Evolutionary conservation across 2,113 vertebrate species (phyloP), one percentile per base, ranked within the genome.

Genomic region (Megalops atlanticus): DNA sequence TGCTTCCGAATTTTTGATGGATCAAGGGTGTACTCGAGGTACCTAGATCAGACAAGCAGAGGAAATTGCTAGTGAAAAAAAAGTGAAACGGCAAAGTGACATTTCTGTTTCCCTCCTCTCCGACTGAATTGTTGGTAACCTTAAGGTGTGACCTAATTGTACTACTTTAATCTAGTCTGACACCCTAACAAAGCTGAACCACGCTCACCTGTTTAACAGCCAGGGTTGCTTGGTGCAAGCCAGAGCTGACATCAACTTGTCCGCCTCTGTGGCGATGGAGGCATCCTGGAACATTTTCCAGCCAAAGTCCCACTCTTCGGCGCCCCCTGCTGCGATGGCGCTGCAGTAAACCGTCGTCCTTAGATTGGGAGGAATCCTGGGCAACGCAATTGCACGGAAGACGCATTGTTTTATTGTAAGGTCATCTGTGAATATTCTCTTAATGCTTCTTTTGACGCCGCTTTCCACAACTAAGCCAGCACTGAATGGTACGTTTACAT

Each of bases 261-360:
- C 95, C 0, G 93, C 95, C 85, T 98, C 97, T 0, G 92, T 95
- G 0, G 96, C 94, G 0, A 96, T 84, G 0, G 84, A 35, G 14
- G 96, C 91, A 0, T n/a, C 76, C 0, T 0, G 38, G 82, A 96
- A 96, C 92, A 93, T 91, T 0, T 2, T 0, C 97, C 96, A 98
- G 79, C 88, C 88, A 47, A 98, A 98, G 6, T 95, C 0, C 97
- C 97, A 98, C 85, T 95, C 94, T 0, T 7, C 41, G 76, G 85
- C 84, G 0, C 88, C 91, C 0, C 96, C 97, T 0, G 85, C 84
- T 18, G 95, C 89, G 0, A 98, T 90, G 0, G 95, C 95, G 0
- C 91, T 96, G 94, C 97, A 98, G 94, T 98, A 99, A 76, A 97
- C 88, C 0, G 91, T 58, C 0, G 94, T 93, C 27, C 96, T 95